These are phyloP conservation scores for Lathronympha strigana DNA, from an alignment of 2,888 invertebrate genomes.

Conservation along the genomic window DNA sequence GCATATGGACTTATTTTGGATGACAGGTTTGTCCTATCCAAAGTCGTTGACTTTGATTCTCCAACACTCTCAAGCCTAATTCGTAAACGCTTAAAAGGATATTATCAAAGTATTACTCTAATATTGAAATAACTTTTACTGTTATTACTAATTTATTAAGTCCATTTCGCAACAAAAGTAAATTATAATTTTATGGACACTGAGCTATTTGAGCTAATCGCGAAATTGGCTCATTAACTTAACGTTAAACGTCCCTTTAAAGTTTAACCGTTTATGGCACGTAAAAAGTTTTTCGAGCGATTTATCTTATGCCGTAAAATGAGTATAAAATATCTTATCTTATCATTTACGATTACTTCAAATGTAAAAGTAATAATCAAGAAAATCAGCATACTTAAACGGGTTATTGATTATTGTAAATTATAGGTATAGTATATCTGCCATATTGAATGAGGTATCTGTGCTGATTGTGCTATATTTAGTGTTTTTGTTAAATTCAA, in stretches of 20 bases:
- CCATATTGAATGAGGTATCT: too few species aligned
- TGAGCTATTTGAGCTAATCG: conserved; percentile 24
- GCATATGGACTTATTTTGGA: too few species aligned
- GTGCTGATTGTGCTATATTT: too few species aligned
- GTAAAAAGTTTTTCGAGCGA: conserved; percentile 38
- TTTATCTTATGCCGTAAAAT: conserved; percentile 35
- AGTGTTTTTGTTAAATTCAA: too few species aligned
- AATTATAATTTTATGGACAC: conserved; percentile 23
- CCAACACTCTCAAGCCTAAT: too few species aligned
- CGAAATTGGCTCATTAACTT: conserved; percentile 34
- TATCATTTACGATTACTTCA: conserved; percentile 23
- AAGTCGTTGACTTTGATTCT: too few species aligned
- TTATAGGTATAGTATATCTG: too few species aligned
- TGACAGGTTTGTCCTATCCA: too few species aligned
- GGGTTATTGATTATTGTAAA: too few species aligned
- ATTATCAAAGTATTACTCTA: background rate
- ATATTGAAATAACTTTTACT: background rate
- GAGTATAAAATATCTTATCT: conserved; percentile 30
- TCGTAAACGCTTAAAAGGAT: background rate
- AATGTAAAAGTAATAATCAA: background rate
- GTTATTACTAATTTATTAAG: background rate
- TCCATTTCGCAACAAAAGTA: conserved; percentile 13
- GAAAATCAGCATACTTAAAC: too few species aligned
- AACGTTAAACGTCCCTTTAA: conserved; percentile 30
- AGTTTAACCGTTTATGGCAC: conserved; percentile 31